Base-by-base conservation (phyloP, 1,140 invertebrate species). In the Dinothrombium tinctorium region DNA sequence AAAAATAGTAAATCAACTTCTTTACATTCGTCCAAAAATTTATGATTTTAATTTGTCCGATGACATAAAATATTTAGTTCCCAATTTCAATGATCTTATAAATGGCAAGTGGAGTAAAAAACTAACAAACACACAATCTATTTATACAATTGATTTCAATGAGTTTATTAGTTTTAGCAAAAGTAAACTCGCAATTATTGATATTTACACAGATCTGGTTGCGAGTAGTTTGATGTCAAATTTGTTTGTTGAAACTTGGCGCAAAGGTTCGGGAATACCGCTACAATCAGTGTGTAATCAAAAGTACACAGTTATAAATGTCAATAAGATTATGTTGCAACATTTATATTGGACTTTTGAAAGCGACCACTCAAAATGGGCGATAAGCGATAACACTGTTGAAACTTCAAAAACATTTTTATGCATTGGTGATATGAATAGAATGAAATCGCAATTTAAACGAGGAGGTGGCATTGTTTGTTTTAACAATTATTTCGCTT, bases 361-460 rank as follows among this genome's bases (percentile, higher is more conserved):
- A 19, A 64, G 68, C 32, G 84, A 92, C 59, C 87, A 92, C 59
- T 80, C 82, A 0, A 94, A 94, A 59, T 90, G 83, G 83, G 75
- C 77, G 0, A 69, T 87, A 3, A 65, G 74, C 0, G 59, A 60
- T 1, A 36, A 20, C n/a, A 49, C 40, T 35, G 56, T 64, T 33
- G 86, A 77, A 76, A 67, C 74, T 42, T 63, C 44, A 58, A 50
- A 42, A 32, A 56, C 64, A 33, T 86, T 76, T 76, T 67, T 74
- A 67, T 94, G 87, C 55, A 69, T 92, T 12, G 82, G 80, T 11
- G 86, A 90, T 55, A 84, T 92, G 17, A 94, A 94, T 56, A 67
- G 86, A 66, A 74, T 76, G 56, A 54, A 67, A 47, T 66, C 68
- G 8, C 82, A 89, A 61, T 68, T 70, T 41, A 56, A 63, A 0